Conservation (phyloP, 2,888 invertebrate species). For the Argyresthia albistria region DNA sequence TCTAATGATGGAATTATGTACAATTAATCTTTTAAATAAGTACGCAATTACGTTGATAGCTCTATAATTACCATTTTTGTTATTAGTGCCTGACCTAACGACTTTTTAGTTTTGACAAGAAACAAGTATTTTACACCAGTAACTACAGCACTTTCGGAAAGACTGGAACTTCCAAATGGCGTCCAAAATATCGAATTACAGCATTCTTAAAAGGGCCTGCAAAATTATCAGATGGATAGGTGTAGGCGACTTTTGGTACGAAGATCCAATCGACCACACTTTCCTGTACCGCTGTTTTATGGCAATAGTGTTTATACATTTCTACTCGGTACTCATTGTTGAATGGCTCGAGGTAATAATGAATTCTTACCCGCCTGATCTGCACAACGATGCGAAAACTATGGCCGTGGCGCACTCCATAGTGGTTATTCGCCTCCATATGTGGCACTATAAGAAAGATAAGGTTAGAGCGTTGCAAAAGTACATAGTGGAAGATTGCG, state of each 20-base stretch:
- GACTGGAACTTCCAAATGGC: no score
- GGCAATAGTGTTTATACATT: neutral
- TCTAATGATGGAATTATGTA: conserved; percentile 11
- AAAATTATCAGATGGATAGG: no score
- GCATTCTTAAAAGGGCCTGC: no score
- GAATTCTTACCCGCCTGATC: conserved; percentile 4
- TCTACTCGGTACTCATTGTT: neutral
- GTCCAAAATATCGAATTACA: no score
- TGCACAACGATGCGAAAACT: conserved; percentile 6
- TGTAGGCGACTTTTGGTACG: conserved; percentile 6
- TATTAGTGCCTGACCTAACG: neutral
- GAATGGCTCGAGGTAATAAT: neutral
- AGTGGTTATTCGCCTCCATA: neutral
- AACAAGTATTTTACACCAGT: no score
- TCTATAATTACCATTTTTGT: neutral
- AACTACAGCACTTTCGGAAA: neutral
- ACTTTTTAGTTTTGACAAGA: no score
- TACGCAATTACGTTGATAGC: neutral
- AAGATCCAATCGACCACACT: neutral
- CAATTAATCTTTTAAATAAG: neutral
- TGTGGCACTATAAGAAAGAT: neutral
- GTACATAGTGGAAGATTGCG: neutral
- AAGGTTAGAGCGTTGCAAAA: neutral
- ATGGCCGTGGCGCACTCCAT: neutral
- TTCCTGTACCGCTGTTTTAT: neutral